Evolutionary conservation across 2,797 vertebrate species (phyloP).

Genomic region (Poeciliopsis infans): DNA sequence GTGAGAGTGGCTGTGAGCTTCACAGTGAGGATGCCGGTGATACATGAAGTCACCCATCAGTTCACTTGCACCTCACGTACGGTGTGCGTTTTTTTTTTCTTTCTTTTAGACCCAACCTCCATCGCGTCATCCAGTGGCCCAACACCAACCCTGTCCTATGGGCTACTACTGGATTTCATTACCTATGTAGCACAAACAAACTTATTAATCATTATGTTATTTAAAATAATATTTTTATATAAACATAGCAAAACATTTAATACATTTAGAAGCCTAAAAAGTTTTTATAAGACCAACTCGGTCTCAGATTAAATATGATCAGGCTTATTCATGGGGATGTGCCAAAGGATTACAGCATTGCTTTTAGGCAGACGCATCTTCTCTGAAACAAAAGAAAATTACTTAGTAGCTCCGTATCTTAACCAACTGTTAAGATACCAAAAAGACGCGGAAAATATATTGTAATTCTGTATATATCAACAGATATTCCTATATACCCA

Average conservation of each 20-base stretch:
- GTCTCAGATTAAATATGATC: neutral
- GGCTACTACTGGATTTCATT: neutral
- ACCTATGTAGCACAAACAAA: neutral
- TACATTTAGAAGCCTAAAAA: neutral
- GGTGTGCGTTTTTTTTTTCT: constrained; percentile 31
- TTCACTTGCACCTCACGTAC: constrained; percentile 81
- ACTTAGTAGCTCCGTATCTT: neutral
- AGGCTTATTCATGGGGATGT: neutral
- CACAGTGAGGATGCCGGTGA: constrained; percentile 34
- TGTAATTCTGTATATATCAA: neutral
- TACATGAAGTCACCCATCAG: constrained; percentile 75
- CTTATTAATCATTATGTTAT: neutral
- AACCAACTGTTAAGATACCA: neutral
- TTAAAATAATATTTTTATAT: neutral
- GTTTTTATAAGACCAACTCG: neutral
- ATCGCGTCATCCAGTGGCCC: constrained; percentile 69
- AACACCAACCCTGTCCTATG: constrained; percentile 46
- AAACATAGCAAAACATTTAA: neutral
- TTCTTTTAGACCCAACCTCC: constrained; percentile 63
- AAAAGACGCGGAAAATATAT: neutral
- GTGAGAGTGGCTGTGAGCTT: neutral
- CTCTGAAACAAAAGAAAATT: neutral
- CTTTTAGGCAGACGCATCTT: constrained; percentile 5
- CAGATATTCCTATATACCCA: neutral
- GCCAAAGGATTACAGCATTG: no score